Evolutionary conservation across 1,140 invertebrate species (phyloP).

Genomic region (Drosophila lowei): DNA sequence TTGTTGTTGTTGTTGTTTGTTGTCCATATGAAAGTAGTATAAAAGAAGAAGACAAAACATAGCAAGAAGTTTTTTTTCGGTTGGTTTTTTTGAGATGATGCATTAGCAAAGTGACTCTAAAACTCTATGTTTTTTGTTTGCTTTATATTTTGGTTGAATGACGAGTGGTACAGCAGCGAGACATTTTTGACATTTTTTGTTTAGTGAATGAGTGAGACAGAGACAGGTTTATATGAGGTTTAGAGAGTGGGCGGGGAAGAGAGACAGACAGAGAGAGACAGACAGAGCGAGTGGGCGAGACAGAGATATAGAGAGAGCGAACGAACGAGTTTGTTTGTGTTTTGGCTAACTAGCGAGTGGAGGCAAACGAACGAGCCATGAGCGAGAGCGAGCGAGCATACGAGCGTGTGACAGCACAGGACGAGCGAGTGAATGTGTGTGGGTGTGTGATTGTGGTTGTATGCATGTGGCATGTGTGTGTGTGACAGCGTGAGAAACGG

Average conservation of each 20-base stretch:
- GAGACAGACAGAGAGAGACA: conserved; percentile 25
- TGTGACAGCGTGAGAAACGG: conserved; percentile 48
- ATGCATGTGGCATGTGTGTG: conserved; percentile 19
- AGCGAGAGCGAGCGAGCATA: neutral
- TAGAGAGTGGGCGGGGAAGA: conserved; percentile 6
- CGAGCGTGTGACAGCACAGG: too few species aligned
- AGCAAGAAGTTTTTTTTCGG: conserved; percentile 38
- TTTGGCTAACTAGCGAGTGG: conserved; percentile 54
- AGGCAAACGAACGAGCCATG: conserved; percentile 47
- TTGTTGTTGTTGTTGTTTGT: conserved; percentile 31
- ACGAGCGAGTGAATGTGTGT: too few species aligned
- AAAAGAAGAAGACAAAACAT: conserved; percentile 51
- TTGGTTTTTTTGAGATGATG: conserved; percentile 53
- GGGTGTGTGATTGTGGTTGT: conserved; percentile 22
- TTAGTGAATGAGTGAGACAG: conserved; percentile 72
- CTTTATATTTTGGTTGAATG: conserved; percentile 36
- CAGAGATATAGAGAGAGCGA: conserved; percentile 25
- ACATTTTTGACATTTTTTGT: conserved; percentile 61
- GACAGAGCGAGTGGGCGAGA: conserved; percentile 17
- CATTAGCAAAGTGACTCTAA: conserved; percentile 71
- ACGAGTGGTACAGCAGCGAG: conserved; percentile 53
- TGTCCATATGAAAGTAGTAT: conserved; percentile 71
- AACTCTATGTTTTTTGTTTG: conserved; percentile 14
- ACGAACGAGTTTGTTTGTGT: conserved; percentile 28
- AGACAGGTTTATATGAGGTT: conserved; percentile 43